phyloP scores from a whole-genome alignment of 1,140 invertebrate species.

The Drosophila sproati region DNA sequence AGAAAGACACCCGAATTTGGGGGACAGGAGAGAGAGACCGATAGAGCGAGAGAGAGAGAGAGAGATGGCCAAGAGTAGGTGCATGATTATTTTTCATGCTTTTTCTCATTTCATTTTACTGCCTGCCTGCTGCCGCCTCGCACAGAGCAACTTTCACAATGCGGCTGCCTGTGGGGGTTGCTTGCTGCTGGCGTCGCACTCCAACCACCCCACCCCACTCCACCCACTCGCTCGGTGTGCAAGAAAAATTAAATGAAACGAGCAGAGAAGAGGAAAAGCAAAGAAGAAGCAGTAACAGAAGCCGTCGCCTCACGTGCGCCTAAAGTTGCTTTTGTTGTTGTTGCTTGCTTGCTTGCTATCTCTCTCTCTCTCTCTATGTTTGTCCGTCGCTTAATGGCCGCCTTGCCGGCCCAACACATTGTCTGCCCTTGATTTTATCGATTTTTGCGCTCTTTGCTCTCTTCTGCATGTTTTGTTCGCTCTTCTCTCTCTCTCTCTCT shows the following conservation, averaged over 20 bases:
- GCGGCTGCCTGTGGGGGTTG: slow-evolving; percentile 66
- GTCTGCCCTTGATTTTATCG: slow-evolving; percentile 82
- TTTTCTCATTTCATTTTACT: slow-evolving; percentile 79
- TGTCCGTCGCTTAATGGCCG: not conserved
- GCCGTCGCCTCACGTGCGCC: slow-evolving; percentile 68
- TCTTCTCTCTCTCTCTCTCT: slow-evolving; percentile 20
- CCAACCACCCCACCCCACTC: not conserved
- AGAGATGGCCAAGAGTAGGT: slow-evolving; percentile 9
- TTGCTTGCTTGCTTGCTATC: slow-evolving; percentile 12
- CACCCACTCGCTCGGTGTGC: slow-evolving; percentile 9
- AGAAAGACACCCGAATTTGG: not conserved
- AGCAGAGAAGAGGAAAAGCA: slow-evolving; percentile 19
- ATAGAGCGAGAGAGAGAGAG: not conserved
- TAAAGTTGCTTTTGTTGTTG: slow-evolving; percentile 41
- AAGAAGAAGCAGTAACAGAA: slow-evolving; percentile 33
- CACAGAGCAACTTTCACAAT: slow-evolving; percentile 71
- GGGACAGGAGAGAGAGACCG: not conserved
- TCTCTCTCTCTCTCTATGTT: not conserved
- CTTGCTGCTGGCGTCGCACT: slow-evolving; percentile 20
- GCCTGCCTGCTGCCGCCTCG: slow-evolving; percentile 59
- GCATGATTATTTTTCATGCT: slow-evolving; percentile 79
- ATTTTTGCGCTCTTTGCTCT: slow-evolving; percentile 64
- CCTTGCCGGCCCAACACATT: slow-evolving; percentile 58
- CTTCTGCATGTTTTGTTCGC: not conserved
- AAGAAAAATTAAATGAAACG: slow-evolving; percentile 12